Conservation (phyloP, 2,888 invertebrate genomes). For the Dryobotodes eremita region DNA sequence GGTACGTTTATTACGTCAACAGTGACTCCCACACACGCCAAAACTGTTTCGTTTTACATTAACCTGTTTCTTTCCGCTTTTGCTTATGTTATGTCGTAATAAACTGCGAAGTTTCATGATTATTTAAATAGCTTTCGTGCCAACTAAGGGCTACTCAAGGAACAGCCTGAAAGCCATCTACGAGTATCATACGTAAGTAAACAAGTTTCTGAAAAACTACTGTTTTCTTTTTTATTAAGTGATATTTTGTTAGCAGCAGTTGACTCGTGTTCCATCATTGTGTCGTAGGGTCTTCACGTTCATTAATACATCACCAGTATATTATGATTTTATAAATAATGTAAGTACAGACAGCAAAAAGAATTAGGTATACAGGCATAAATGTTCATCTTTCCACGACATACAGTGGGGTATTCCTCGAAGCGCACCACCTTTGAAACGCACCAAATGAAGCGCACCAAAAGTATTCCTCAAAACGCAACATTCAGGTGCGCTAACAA, state of each 20-base stretch:
- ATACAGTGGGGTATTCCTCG: too few species aligned
- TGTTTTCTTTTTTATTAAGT: conserved; percentile 18
- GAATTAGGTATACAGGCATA: neutral
- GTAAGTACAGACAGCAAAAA: neutral
- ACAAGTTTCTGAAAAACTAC: conserved; percentile 1
- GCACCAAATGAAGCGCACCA: too few species aligned
- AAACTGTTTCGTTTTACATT: neutral
- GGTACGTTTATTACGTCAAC: neutral
- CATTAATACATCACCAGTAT: neutral
- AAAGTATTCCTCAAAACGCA: too few species aligned
- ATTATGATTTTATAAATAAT: neutral
- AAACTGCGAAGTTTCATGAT: neutral
- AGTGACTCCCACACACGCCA: conserved; percentile 1
- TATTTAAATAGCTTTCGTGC: neutral
- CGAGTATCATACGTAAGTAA: neutral
- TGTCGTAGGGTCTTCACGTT: neutral
- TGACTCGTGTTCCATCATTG: neutral
- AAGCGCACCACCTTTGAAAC: too few species aligned
- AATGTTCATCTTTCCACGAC: neutral
- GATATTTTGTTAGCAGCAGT: conserved; percentile 2
- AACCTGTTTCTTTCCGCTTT: neutral
- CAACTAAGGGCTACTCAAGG: neutral
- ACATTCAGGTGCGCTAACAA: too few species aligned
- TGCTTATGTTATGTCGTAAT: neutral
- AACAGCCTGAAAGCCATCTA: neutral